Conservation (phyloP, 2,113 vertebrate genomes). For the Cercopithecus mona region DNA sequence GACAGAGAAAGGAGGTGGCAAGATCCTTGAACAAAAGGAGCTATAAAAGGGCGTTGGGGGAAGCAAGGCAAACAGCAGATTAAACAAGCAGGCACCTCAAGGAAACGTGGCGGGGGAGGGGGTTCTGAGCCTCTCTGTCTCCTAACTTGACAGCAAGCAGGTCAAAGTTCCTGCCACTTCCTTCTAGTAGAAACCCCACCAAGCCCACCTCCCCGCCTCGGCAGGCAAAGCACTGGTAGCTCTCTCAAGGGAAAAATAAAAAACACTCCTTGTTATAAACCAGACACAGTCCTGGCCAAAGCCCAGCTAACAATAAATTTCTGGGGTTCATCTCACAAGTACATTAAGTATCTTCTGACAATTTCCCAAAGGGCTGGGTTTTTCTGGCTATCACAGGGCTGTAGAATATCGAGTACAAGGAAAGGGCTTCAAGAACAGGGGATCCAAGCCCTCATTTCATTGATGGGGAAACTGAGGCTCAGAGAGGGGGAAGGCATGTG, state of each 20-base stretch:
- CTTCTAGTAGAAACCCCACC: not conserved
- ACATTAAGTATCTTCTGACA: constrained; percentile 43
- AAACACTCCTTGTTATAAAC: constrained; percentile 40
- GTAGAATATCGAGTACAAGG: not conserved
- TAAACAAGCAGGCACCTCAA: constrained; percentile 46
- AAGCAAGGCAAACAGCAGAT: constrained; percentile 30
- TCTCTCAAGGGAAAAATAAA: not conserved
- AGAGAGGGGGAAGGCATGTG: not conserved
- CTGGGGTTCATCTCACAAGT: constrained; percentile 53
- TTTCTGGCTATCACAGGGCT: not conserved
- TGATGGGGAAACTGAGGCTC: constrained; percentile 12
- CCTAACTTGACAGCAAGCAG: not conserved
- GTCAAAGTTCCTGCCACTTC: not conserved
- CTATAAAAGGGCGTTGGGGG: constrained; percentile 53
- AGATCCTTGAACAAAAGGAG: constrained; percentile 67
- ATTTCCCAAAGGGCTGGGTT: not conserved
- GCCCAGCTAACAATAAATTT: constrained; percentile 49
- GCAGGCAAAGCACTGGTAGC: not conserved
- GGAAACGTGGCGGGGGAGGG: not conserved
- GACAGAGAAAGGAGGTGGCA: constrained; percentile 41
- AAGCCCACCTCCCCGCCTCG: not conserved
- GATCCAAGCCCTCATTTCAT: not conserved
- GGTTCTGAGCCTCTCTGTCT: not conserved
- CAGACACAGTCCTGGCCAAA: constrained; percentile 40
- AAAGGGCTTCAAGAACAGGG: not conserved